Percentiles rank a stretch among this genome's conserved stretches.
phyloP scores from a whole-genome alignment of 2,113 vertebrate species.

The Setophaga kirtlandii region DNA sequence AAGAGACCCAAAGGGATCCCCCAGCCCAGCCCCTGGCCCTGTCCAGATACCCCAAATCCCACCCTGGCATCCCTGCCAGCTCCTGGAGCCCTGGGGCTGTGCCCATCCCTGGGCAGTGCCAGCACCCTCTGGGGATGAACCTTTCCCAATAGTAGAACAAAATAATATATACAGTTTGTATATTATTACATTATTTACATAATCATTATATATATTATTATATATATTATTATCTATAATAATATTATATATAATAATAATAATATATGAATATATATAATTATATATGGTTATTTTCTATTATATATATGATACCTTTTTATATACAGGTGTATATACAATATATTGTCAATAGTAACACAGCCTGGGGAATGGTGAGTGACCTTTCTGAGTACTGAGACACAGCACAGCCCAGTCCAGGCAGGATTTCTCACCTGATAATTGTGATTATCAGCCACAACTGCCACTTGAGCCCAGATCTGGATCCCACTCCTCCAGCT shows the following conservation, averaged over 20 bases:
- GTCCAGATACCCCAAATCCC: neutral
- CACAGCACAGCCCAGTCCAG: neutral
- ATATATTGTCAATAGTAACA: neutral
- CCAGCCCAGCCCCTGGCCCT: neutral
- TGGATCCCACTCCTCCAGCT: too few relatives aligned
- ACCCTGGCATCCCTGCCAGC: neutral
- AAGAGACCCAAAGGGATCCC: neutral
- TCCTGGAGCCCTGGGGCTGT: neutral
- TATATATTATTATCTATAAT: too few relatives aligned
- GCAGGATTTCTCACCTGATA: neutral
- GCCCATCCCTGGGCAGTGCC: neutral
- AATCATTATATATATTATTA: too few relatives aligned
- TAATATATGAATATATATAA: too few relatives aligned
- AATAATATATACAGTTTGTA: neutral
- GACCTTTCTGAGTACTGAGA: neutral
- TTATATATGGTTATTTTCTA: too few relatives aligned
- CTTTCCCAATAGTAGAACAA: neutral
- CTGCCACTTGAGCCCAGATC: neutral
- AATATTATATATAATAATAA: too few relatives aligned
- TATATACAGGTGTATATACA: accelerated
- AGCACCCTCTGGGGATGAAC: neutral
- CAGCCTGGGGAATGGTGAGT: accelerated
- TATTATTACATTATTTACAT: too few relatives aligned
- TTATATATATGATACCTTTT: too few relatives aligned
- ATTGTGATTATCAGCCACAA: neutral